Conservation (phyloP, 2,888 invertebrate genomes). For the Frankliniella fusca region DNA sequence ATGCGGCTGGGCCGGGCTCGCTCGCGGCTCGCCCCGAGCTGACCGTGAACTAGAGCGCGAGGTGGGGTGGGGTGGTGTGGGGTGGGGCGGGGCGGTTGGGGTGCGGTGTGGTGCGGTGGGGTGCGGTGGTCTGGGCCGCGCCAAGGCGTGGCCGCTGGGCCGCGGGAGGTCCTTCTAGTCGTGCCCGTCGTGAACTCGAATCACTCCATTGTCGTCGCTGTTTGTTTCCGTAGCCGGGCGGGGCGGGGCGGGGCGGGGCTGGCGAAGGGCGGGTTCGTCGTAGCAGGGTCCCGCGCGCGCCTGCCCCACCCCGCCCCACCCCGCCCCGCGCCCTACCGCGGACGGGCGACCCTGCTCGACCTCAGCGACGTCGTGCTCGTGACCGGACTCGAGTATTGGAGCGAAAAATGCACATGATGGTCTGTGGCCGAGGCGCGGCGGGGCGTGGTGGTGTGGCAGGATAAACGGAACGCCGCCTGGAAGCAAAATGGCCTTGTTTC, state of each 20-base stretch:
- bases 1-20: too few relatives aligned
- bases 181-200: neutral
- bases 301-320: too few relatives aligned
- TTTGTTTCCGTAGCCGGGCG: neutral
- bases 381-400: neutral
- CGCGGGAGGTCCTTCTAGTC: neutral
- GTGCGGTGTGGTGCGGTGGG: too few relatives aligned
- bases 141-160: neutral
- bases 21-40: too few relatives aligned
- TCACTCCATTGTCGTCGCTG: neutral
- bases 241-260: neutral
- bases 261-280: neutral
- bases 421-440: neutral
- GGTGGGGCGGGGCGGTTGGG: neutral
- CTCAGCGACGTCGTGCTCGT: neutral
- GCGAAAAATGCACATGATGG: neutral
- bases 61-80: neutral
- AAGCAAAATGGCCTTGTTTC: neutral
- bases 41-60: neutral
- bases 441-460: neutral
- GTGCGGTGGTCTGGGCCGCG: neutral
- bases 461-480: neutral
- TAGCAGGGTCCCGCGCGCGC: neutral
- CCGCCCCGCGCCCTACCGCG: neutral
- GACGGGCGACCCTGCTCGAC: neutral